Base-by-base conservation (phyloP, 1,140 invertebrate genomes). In the Parapsyche elsis region DNA sequence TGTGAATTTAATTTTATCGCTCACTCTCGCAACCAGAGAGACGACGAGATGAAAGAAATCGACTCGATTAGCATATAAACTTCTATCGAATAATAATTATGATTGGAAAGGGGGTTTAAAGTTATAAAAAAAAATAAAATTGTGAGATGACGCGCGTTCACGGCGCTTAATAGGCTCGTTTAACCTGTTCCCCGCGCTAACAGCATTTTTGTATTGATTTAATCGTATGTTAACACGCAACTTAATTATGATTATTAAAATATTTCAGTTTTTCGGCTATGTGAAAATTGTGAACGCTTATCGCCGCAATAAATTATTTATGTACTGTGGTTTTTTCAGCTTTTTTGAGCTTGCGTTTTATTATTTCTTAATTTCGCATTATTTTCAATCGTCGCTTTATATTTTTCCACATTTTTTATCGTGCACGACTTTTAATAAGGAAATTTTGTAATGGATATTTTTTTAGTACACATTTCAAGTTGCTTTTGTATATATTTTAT, bases 201-300 rank as follows among this genome's bases (percentile, higher is more conserved):
- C 71, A 38, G 38, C 45, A 75, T 75, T 38, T 75, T 75, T 59
- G 46, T 75, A 75, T 75, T 59, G 73, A 75, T 75, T 75, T 75
- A 75, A 75, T 75, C 24, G 53, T 75, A 75, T 75, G 73, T 75
- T 75, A 75, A 75, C 73, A 75, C 73, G 73, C 73, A 59, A 59
- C 46, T 75, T 75, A 75, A 75, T 75, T 75, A 59, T 57, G 38
- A 57, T 75, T 59, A 75, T 75, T 75, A 75, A 75, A 59, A 75
- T 75, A 59, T 59, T 75, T 59, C 46, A 75, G 73, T 57, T 26
- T 75, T 75, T 75, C n/a, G 46, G 44, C 44, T 7, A 38, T 53
- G 23, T 59, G 44, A 75, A 75, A 75, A 59, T 75, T 26, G 73
- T 38, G 45, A 67, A 14, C 71, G 30, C 71, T 73, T 75, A 30